phyloP scores from a whole-genome alignment of 2,113 vertebrate species.

The Uria aalge region DNA sequence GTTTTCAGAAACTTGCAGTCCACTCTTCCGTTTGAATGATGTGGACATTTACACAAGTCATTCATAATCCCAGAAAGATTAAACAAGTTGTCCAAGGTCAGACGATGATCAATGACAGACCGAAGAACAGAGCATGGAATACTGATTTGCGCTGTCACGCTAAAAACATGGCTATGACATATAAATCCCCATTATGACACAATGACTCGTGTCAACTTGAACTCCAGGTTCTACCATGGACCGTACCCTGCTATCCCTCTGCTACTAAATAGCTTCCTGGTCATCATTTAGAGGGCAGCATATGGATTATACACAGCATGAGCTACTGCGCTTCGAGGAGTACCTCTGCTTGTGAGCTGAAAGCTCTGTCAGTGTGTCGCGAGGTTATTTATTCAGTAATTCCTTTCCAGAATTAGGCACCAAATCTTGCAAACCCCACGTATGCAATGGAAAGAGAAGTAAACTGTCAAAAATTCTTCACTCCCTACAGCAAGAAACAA shows the following conservation, averaged over 20 bases:
- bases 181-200: background rate
- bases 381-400: background rate
- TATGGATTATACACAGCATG: background rate
- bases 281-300: background rate
- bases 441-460: background rate
- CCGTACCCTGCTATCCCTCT: background rate
- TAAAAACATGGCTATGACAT: background rate
- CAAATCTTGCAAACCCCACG: background rate
- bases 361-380: background rate
- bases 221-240: background rate
- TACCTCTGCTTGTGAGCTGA: background rate
- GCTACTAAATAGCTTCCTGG: background rate
- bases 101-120: background rate
- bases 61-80: background rate
- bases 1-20: background rate
- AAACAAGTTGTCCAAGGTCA: background rate
- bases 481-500: background rate
- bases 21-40: background rate
- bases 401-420: background rate
- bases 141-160: background rate
- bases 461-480: background rate
- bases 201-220: background rate
- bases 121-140: background rate
- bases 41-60: background rate
- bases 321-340: background rate